Conservation (phyloP, 2,888 invertebrate genomes). For the Lydus trimaculatus region DNA sequence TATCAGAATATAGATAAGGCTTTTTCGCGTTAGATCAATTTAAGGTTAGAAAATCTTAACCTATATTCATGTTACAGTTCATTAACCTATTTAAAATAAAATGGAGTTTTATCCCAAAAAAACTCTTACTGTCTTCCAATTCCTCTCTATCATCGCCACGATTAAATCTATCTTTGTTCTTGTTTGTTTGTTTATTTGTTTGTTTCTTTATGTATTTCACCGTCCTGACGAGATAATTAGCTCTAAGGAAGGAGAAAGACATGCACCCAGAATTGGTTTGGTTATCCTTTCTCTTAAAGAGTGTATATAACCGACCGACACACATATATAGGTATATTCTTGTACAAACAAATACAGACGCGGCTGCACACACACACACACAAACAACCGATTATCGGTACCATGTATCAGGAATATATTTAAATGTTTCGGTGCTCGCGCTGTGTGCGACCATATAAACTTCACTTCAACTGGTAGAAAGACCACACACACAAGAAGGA, state of each 20-base stretch:
- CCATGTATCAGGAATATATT: conserved; percentile 5
- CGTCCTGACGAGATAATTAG: conserved; percentile 3
- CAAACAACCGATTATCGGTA: conserved; percentile 6
- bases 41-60: not conserved
- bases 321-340: too few relatives aligned
- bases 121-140: too few relatives aligned
- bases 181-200: not conserved
- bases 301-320: not conserved
- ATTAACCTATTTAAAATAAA: not conserved
- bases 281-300: not conserved
- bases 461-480: not conserved
- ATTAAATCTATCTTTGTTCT: not conserved
- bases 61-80: not conserved
- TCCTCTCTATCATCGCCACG: not conserved
- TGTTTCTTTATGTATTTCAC: not conserved
- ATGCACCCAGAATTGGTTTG: not conserved
- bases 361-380: not conserved
- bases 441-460: not conserved
- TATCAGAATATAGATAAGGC: too few relatives aligned
- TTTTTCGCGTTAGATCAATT: not conserved
- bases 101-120: not conserved
- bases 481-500: not conserved
- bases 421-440: conserved; percentile 5
- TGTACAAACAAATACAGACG: too few relatives aligned
- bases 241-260: not conserved